Conservation (phyloP, 2,797 vertebrate species). For the Spinus pinus region DNA sequence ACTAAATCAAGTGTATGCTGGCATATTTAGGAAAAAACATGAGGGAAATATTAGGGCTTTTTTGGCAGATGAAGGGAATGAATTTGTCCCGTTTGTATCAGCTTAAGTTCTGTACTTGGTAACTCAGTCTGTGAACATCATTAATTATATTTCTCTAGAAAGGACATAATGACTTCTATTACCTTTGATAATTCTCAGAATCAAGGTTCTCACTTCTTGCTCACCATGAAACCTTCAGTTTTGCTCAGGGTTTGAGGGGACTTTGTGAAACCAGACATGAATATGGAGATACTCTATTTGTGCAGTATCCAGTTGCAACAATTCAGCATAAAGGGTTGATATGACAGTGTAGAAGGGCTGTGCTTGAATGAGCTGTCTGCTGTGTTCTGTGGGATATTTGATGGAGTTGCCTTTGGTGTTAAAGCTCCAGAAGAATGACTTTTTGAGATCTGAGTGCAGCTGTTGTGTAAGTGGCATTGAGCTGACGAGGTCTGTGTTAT, state of each 20-base stretch:
- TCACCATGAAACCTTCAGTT: background rate
- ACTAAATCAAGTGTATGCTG: background rate
- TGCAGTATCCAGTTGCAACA: background rate
- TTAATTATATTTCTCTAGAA: background rate
- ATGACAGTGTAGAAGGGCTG: background rate
- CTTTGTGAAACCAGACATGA: background rate
- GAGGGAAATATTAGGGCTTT: background rate
- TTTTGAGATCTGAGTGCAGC: background rate
- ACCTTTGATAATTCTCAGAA: background rate
- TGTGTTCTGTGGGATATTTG: background rate
- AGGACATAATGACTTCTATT: background rate
- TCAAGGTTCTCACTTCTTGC: background rate
- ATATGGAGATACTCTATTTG: background rate
- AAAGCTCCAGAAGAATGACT: slow-evolving; percentile 31
- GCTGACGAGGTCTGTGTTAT: background rate
- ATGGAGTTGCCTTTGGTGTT: slow-evolving; percentile 1
- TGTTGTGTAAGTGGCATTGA: background rate
- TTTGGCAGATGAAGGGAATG: background rate
- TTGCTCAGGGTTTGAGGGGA: background rate
- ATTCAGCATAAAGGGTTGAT: background rate
- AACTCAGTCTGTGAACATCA: background rate
- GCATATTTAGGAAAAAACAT: background rate
- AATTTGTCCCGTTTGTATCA: background rate
- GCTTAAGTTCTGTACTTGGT: background rate
- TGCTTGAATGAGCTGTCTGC: background rate